Evolutionary conservation across 2,888 invertebrate genomes (phyloP).

Genomic region (Amphipyra tragopoginis): DNA sequence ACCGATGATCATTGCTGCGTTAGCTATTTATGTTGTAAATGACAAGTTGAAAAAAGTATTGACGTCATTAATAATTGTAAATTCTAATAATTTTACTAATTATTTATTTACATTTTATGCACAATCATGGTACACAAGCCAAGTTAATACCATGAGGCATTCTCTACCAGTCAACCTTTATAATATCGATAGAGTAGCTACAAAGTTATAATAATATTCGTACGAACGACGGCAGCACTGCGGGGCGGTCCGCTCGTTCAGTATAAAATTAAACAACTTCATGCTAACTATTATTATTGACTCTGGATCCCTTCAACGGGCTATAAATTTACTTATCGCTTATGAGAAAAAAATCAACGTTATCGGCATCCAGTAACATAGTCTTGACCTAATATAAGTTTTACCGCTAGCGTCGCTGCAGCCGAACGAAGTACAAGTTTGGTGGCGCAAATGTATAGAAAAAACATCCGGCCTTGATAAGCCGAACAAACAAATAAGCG

Average conservation of each 20-base stretch:
- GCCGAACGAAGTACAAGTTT: conserved; percentile 82
- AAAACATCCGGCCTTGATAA: conserved; percentile 90
- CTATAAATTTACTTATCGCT: conserved; percentile 67
- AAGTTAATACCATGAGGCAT: no score
- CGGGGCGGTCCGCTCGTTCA: conserved; percentile 33
- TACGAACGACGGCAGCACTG: conserved; percentile 15
- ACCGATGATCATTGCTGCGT: neutral
- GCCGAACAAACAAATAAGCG: conserved; percentile 88
- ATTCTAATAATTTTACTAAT: neutral
- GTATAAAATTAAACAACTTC: conserved; percentile 47
- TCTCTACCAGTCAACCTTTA: no score
- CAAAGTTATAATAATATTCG: conserved; percentile 36
- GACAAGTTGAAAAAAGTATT: conserved; percentile 2
- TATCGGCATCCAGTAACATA: conserved; percentile 79
- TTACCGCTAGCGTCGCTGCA: conserved; percentile 82
- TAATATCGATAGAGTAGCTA: conserved; percentile 21
- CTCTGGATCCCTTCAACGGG: conserved; percentile 59
- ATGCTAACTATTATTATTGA: conserved; percentile 63
- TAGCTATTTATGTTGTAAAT: conserved; percentile 9
- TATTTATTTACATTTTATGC: no score
- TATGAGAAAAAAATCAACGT: conserved; percentile 75
- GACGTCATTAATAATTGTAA: conserved; percentile 19
- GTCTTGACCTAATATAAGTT: conserved; percentile 84
- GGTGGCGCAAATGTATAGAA: conserved; percentile 88
- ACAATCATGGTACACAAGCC: no score